A percentile compares a stretch with the other conserved stretches of the same genome.
These are phyloP conservation scores for Taxidea taxus DNA, from an alignment of 2,113 vertebrate genomes.

Conservation along the genomic window DNA sequence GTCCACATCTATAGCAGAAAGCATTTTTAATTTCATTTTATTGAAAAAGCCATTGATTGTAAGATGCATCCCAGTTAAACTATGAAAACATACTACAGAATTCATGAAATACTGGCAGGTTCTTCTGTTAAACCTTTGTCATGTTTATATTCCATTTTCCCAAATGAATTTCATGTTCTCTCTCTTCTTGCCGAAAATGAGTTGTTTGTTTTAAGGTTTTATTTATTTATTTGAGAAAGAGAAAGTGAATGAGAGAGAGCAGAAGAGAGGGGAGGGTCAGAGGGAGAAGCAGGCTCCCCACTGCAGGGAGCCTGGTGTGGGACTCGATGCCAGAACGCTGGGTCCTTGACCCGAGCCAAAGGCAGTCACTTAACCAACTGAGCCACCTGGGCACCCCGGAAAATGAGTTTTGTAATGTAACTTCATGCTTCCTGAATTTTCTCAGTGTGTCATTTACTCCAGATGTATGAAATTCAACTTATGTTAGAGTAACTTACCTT, in stretches of 20 bases:
- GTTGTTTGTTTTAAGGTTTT: not conserved
- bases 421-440: constrained; percentile 9
- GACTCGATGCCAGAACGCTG: too few species aligned
- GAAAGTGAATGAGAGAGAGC: too few species aligned
- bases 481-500: constrained; percentile 3
- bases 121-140: not conserved
- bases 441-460: not conserved
- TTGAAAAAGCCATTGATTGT: not conserved
- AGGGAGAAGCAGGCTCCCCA: too few species aligned
- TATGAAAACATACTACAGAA: not conserved
- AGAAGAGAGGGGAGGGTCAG: too few species aligned
- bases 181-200: constrained; percentile 2
- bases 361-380: too few species aligned
- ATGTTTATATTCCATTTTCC: constrained; percentile 20
- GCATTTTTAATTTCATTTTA: constrained; percentile 18
- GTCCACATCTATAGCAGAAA: not conserved
- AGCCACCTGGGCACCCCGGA: not conserved
- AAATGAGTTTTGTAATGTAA: constrained; percentile 30
- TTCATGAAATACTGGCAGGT: not conserved
- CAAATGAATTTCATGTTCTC: constrained; percentile 13
- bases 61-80: constrained; percentile 6
- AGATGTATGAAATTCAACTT: not conserved
- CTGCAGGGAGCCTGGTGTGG: too few species aligned
- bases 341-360: too few species aligned
- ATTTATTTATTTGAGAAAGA: too few species aligned